Evolutionary conservation across 2,797 vertebrate genomes (phyloP).

Genomic region (Megalops cyprinoides): DNA sequence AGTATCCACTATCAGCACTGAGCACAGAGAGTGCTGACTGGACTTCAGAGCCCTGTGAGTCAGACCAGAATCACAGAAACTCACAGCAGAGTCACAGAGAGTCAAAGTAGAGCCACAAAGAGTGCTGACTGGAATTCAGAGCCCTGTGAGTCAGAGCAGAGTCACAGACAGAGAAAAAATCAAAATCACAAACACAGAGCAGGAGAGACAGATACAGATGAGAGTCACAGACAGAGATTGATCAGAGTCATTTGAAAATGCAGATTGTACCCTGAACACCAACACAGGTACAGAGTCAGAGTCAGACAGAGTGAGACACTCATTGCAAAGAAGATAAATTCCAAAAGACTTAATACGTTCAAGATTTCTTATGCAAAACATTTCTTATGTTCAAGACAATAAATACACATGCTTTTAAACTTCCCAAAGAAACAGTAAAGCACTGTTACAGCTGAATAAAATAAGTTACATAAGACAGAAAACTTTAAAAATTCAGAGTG

Average conservation of each 20-base stretch:
- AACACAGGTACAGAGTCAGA: background rate
- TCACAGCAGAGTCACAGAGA: no score
- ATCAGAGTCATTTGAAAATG: background rate
- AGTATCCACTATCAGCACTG: conserved; percentile 92
- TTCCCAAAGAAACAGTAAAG: background rate
- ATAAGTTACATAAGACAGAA: no score
- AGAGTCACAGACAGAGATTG: background rate
- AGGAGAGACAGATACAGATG: background rate
- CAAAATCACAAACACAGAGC: background rate
- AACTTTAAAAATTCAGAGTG: no score
- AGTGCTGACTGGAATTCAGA: conserved; percentile 94
- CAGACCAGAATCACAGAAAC: conserved; percentile 22
- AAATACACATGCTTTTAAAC: no score
- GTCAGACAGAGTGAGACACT: background rate
- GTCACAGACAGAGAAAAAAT: background rate
- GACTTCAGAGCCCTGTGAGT: conserved; percentile 90
- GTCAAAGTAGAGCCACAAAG: no score
- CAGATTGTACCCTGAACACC: no score
- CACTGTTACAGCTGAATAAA: background rate
- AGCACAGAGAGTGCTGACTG: conserved; percentile 92
- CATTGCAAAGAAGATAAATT: conserved; percentile 19
- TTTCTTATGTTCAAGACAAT: no score
- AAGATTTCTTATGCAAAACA: no score
- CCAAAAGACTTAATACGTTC: no score
- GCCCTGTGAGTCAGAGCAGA: conserved; percentile 73